Evolutionary conservation across 2,113 vertebrate species (phyloP), one percentile per base, ranked within the genome.

Genomic region (Pseudopipra pipra): DNA sequence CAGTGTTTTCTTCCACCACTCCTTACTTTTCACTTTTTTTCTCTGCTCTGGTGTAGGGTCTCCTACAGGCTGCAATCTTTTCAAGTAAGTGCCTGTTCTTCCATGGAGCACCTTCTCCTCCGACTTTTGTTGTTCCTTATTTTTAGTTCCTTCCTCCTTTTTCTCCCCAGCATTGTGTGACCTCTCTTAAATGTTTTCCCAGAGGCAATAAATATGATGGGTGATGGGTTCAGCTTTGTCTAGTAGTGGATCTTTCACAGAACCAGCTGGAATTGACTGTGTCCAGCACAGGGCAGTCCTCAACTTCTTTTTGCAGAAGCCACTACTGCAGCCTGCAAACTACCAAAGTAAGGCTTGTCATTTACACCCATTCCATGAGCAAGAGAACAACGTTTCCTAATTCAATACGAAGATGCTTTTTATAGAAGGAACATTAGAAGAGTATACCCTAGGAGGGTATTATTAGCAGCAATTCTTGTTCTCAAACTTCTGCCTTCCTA

Each of bases 1-100:
- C 2, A 35, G 11, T 8, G 1, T 1, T 67, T 86, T 89, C 24
- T 25, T 58, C 2, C 5, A 7, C 9, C 1, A 1, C 8, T 83
- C 23, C 21, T 58, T 39, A 25, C 12, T 81, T 63, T 28, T 77
- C 16, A 35, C 7, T 65, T 81, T 44, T 31, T 52, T 55, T 31
- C 30, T 82, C 13, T 78, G 9, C 33, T 77, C 28, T 33, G 11
- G 2, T 54, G 14, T 52, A 37, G 5, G 5, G 3, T 68, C 11
- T 51, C 9, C 33, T 39, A 63, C 0, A 0, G 8, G 18, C 39
- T 77, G 13, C 23, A 66, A 14, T 39, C 15, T 15, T 6, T 78
- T 67, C 52, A 46, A 21, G 6, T 14, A 16, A 22, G 18, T 46
- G 35, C 25, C n/a, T 41, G 12, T 47, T 68, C 47, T 89, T 73